These are phyloP conservation scores for Conus ventricosus DNA, from an alignment of 1,140 invertebrate species.

Conservation along the genomic window DNA sequence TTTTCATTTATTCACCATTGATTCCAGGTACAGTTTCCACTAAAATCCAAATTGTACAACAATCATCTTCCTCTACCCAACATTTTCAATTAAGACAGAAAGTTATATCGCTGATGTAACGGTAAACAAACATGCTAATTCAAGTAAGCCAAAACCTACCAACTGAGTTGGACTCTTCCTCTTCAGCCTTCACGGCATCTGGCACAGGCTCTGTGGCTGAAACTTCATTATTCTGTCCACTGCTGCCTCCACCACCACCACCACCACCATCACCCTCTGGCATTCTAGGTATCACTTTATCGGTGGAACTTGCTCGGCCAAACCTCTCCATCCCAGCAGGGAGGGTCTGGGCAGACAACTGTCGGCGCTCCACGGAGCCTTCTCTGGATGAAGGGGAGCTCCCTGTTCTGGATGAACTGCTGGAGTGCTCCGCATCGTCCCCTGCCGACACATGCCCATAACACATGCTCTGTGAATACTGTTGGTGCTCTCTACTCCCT, in stretches of 20 bases:
- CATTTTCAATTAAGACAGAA: too few relatives aligned
- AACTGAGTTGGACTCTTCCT: not conserved
- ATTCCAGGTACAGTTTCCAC: too few relatives aligned
- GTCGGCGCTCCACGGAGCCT: slow-evolving; percentile 47
- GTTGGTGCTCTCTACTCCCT: too few relatives aligned
- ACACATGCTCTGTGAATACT: too few relatives aligned
- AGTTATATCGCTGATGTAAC: too few relatives aligned
- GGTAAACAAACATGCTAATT: not conserved
- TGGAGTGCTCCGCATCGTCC: slow-evolving; percentile 53
- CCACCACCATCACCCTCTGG: not conserved
- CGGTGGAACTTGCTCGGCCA: not conserved
- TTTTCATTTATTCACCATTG: too few relatives aligned
- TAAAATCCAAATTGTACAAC: slow-evolving; percentile 9
- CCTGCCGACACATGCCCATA: not conserved
- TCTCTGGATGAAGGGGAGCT: slow-evolving; percentile 48
- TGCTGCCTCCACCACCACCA: slow-evolving; percentile 18
- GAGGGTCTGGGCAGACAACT: not conserved
- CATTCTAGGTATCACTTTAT: not conserved
- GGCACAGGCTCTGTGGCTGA: not conserved
- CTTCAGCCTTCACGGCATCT: slow-evolving; percentile 8
- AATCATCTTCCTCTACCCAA: not conserved
- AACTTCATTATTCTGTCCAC: not conserved
- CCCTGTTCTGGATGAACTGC: slow-evolving; percentile 37
- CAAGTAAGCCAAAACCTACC: not conserved
- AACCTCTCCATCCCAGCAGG: not conserved